Evolutionary conservation across 2,888 invertebrate species (phyloP).

Genomic region (Salticus scenicus): DNA sequence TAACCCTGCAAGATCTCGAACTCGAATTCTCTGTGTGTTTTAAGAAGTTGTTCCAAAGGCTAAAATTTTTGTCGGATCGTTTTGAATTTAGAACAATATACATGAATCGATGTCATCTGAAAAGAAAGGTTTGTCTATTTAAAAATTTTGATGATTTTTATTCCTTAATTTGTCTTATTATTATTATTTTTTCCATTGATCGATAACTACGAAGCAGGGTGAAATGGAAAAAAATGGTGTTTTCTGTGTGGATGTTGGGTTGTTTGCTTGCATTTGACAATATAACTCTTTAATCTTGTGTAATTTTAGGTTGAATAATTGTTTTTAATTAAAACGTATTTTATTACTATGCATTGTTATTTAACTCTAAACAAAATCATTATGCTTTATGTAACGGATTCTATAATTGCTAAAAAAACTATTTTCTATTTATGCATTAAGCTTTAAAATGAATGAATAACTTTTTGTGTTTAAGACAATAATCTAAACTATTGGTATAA

Average conservation of each 20-base stretch:
- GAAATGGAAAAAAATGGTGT: slow-evolving; percentile 45
- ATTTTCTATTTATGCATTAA: too few relatives aligned
- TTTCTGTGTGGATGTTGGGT: slow-evolving; percentile 25
- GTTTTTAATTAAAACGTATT: too few relatives aligned
- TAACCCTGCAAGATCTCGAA: slow-evolving; percentile 47
- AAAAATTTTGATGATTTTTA: not conserved
- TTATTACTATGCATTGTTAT: too few relatives aligned
- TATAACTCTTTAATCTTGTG: not conserved
- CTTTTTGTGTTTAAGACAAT: too few relatives aligned
- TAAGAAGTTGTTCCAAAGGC: slow-evolving; percentile 43
- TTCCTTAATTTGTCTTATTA: too few relatives aligned
- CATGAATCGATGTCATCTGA: slow-evolving; percentile 69
- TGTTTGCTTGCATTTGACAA: slow-evolving; percentile 35
- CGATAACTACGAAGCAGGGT: slow-evolving; percentile 45
- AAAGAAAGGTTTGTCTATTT: slow-evolving; percentile 65
- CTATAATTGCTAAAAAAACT: too few relatives aligned
- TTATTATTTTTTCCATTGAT: slow-evolving; percentile 15
- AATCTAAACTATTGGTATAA: too few relatives aligned
- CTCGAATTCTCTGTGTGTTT: slow-evolving; percentile 41
- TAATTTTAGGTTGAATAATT: too few relatives aligned
- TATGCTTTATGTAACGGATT: too few relatives aligned
- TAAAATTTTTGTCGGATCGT: slow-evolving; percentile 43
- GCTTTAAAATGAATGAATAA: too few relatives aligned
- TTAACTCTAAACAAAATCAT: too few relatives aligned
- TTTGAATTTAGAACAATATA: slow-evolving; percentile 48